Base-by-base conservation (phyloP, 2,797 vertebrate genomes). In the Erethizon dorsatum region DNA sequence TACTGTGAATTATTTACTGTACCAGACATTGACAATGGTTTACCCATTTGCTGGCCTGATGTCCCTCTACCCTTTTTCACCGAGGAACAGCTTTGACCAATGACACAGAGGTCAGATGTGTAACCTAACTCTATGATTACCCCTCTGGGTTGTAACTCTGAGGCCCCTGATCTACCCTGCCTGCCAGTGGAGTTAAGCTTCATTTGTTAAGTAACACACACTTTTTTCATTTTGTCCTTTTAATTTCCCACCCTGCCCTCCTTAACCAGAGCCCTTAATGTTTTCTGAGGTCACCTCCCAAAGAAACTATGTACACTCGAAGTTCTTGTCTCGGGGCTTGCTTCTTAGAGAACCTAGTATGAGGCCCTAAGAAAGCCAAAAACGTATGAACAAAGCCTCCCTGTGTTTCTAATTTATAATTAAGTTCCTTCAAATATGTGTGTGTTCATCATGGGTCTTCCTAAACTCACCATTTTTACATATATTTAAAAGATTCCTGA, bases 321-420 rank as follows among this genome's bases (percentile, higher is more conserved):
- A 87, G 84, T 69, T 57, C 41, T 84, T 71, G 5, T 75, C 52
- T 84, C 91, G 93, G 56, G 78, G 22, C 61, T 78, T 89, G 22
- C 50, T 95, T 82, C 57, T 91, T 41, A 94, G 67, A 59, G 37
- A 84, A 89, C 28, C 22, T 45, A 92, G 80, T 75, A 65, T 45
- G 54, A 94, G 50, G 71, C 33, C 24, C 50, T 67, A 54, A 75
- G 45, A 63, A 95, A 85, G 22, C 37, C 78, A 94, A 95, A 73
- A 80, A 84, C 75, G 78, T 92, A 92, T 33, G 9, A 94, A 89
- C 83, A 83, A 90, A 88, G 26, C 28, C 54, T 96, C 37, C 26
- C 12, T 18, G 4, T 85, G 47, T 90, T 75, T 97, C 79, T 94
- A 33, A 95, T 22, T 96, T 6, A 79, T 73, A 83, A 87, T 71